Evolutionary conservation across 2,888 invertebrate genomes (phyloP).

Genomic region (Emmelina monodactyla): DNA sequence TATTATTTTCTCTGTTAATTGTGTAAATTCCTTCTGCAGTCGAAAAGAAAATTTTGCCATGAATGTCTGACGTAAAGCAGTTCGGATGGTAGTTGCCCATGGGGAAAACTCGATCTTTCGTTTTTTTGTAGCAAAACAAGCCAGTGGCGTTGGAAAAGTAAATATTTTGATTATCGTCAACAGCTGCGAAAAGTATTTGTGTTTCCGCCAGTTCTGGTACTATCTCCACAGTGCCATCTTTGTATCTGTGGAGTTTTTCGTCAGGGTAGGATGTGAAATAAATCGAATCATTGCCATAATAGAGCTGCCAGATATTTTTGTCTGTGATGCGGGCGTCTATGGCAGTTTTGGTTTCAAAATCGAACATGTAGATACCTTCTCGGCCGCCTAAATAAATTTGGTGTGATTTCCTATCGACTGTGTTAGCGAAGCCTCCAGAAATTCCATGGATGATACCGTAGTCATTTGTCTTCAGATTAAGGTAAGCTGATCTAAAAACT

Average conservation of each 20-base stretch:
- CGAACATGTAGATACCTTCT: constrained; percentile 32
- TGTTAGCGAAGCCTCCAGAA: constrained; percentile 32
- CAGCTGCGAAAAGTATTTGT: constrained; percentile 22
- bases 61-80: constrained; percentile 19
- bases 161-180: constrained; percentile 20
- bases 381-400: constrained; percentile 38
- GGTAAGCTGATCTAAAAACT: constrained; percentile 26
- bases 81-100: constrained; percentile 19
- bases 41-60: constrained; percentile 23
- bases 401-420: constrained; percentile 26
- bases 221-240: constrained; percentile 14
- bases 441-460: constrained; percentile 27
- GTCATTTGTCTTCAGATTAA: constrained; percentile 31
- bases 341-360: constrained; percentile 26
- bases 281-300: constrained; percentile 30
- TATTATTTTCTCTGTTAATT: neutral
- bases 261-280: constrained; percentile 35
- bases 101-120: neutral
- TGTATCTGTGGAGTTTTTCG: constrained; percentile 22
- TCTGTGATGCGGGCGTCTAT: constrained; percentile 20
- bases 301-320: constrained; percentile 43
- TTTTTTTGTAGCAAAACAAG: constrained; percentile 19
- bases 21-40: constrained; percentile 19
- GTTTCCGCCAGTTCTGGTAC: constrained; percentile 20
- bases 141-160: constrained; percentile 28